Percentiles rank a stretch among this genome's conserved stretches.
These are phyloP conservation scores for Agraylea sexmaculata DNA, from an alignment of 1,140 invertebrate species.

Conservation along the genomic window DNA sequence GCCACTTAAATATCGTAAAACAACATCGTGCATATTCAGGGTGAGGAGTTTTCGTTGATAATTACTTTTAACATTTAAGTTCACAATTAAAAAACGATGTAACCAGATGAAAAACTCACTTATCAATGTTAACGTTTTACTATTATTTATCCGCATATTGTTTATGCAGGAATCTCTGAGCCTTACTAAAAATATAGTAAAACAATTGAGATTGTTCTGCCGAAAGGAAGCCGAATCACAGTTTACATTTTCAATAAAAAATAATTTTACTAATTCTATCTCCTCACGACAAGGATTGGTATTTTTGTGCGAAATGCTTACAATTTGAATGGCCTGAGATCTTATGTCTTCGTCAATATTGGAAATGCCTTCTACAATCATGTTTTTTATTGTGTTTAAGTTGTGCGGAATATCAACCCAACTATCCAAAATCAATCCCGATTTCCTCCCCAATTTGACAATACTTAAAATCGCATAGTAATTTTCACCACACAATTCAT, in stretches of 20 bases:
- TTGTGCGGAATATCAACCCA: conserved; percentile 8
- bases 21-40: conserved; percentile 25
- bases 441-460: conserved; percentile 30
- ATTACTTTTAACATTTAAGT: conserved; percentile 28
- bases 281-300: conserved; percentile 23
- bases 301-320: conserved; percentile 28
- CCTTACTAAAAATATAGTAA: conserved; percentile 25
- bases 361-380: conserved; percentile 20
- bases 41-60: conserved; percentile 36
- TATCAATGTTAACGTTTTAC: conserved; percentile 5
- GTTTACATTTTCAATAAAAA: conserved; percentile 31
- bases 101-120: conserved; percentile 21
- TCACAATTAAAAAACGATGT: conserved; percentile 26
- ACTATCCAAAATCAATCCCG: conserved; percentile 21
- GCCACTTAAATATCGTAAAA: conserved; percentile 25
- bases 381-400: conserved; percentile 6
- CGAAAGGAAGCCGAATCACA: conserved; percentile 33
- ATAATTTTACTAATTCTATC: conserved; percentile 27
- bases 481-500: conserved; percentile 19
- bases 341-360: conserved; percentile 27
- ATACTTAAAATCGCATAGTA: conserved; percentile 27
- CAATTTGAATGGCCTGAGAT: conserved; percentile 30
- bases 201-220: conserved; percentile 29
- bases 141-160: conserved; percentile 2
- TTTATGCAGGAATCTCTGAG: conserved; percentile 14